Evolutionary conservation across 1,140 invertebrate genomes (phyloP), one percentile per base, ranked within the genome.

Genomic region (Drosophila tristis): DNA sequence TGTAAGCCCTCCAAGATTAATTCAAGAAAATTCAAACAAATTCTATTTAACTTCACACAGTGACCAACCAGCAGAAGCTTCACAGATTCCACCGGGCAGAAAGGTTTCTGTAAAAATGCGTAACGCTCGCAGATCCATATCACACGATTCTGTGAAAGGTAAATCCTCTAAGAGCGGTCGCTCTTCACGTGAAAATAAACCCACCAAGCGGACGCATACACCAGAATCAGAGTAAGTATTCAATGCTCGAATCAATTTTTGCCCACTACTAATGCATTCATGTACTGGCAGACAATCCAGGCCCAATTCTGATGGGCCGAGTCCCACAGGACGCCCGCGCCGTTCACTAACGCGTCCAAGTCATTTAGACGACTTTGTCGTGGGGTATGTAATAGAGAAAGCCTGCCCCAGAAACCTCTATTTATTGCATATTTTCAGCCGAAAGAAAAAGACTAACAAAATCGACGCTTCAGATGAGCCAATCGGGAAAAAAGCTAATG

Each of bases 81-180:
- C 49, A 6, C 35, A 51, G 2, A 0, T 7, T 2, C 0, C 29
- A 0, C 0, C 23, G 4, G 48, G 1, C 1, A 63, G 15, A 3
- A 29, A 50, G 13, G 11, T 16, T 4, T 9, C 8, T 0, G 4
- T 16, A 0, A 51, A 49, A 35, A 23, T 7, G 7, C 73, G 72
- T 15, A 61, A 72, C 4, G 61, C 66, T 5, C 73, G 81, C 16
- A 43, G 81, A 63, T 85, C 81, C 1, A 43, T 81, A 11, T 86
- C 81, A 5, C 74, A 81, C 13, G 68, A 44, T 2, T 51, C 15
- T 47, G 35, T 42, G 1, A 45, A 25, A 4, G 13, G 23, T 6
- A 64, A 29, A 5, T 4, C 7, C 3, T 9, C 23, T 0, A 67
- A 8, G 8, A 60, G 23, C 25, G 42, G 15, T 2, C 23, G 16